These are phyloP conservation scores for Cephus rjabovi DNA, from an alignment of 2,888 invertebrate species.

Conservation along the genomic window DNA sequence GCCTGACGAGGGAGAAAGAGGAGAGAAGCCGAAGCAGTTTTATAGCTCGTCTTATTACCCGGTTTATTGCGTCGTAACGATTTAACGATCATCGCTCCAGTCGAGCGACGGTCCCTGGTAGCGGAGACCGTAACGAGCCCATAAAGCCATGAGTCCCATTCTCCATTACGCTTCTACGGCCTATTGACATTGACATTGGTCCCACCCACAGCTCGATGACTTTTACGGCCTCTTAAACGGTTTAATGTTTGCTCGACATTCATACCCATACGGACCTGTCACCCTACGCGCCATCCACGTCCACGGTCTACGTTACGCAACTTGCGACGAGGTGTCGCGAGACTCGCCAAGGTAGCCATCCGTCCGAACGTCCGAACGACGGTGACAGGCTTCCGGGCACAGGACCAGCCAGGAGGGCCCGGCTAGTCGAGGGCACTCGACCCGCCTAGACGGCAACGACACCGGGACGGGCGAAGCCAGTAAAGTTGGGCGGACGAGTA, in stretches of 20 bases:
- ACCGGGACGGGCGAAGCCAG: neutral
- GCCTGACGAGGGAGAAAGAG: neutral
- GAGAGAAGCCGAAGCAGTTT: slow-evolving; percentile 47
- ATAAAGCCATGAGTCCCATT: slow-evolving; percentile 56
- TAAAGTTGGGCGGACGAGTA: neutral
- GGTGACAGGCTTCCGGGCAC: neutral
- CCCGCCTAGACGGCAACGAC: neutral
- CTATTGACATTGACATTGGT: slow-evolving; percentile 56
- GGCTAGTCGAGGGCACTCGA: neutral
- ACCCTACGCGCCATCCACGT: slow-evolving; percentile 20
- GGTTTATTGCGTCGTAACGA: slow-evolving; percentile 64
- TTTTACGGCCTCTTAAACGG: slow-evolving; percentile 54
- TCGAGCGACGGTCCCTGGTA: slow-evolving; percentile 41
- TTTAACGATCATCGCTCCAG: slow-evolving; percentile 60
- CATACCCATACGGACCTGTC: slow-evolving; percentile 10
- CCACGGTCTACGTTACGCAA: neutral
- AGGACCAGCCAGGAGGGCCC: neutral
- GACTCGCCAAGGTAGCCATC: neutral
- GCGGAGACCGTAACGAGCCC: slow-evolving; percentile 51
- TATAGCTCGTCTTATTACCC: slow-evolving; percentile 61
- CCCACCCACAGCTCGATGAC: slow-evolving; percentile 48
- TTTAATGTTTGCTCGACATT: slow-evolving; percentile 30
- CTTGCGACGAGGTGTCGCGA: slow-evolving; percentile 1
- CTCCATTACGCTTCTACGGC: slow-evolving; percentile 47
- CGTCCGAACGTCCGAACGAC: neutral